Base-by-base conservation (phyloP, 2,797 vertebrate genomes). In the Phoeniculus purpureus region DNA sequence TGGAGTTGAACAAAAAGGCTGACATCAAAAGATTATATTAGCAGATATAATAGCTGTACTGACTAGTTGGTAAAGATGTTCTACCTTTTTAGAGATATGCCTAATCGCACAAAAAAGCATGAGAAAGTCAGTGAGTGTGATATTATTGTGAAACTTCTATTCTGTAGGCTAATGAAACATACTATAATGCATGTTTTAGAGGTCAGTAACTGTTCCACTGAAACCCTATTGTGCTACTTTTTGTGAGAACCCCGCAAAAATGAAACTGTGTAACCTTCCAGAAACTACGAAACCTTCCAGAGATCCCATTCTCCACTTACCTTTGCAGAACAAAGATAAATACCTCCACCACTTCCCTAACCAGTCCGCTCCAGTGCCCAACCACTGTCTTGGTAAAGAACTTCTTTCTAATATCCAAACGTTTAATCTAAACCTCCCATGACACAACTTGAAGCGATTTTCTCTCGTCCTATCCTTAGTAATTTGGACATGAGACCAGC, bases 31-130 rank as follows among this genome's bases (percentile, higher is more conserved):
- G 50, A 26, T 67, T 26, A 6, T 76, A 19, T 37, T 81, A 83
- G n/a, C 73, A 82, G 50, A n/a, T 93, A 56, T 1, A 50, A 9
- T 25, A 58, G 10, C 34, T 26, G n/a, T 89, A 52, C 22, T 67
- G 81, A 29, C 52, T 90, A 67, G 45, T 87, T 94, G 65, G 7
- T 94, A 86, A 94, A 81, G 32, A 77, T 87, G 12, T 56, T 86
- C 31, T 48, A 29, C 5, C 82, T 94, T 85, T 81, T 71, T 83
- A 64, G 55, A 62, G 20, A 25, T 43, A 37, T 22, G 27, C n/a
- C 66, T 56, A 70, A 25, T 25, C 55, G 43, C 10, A 7, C 59
- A n/a, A 56, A 85, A 70, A 76, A 47, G 27, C 2, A 59, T 82
- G 32, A 52, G 75, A 29, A 50, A 27, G 27, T 58, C 52, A 83